Conservation (phyloP, 2,797 vertebrate genomes). For the Aythya fuligula region DNA sequence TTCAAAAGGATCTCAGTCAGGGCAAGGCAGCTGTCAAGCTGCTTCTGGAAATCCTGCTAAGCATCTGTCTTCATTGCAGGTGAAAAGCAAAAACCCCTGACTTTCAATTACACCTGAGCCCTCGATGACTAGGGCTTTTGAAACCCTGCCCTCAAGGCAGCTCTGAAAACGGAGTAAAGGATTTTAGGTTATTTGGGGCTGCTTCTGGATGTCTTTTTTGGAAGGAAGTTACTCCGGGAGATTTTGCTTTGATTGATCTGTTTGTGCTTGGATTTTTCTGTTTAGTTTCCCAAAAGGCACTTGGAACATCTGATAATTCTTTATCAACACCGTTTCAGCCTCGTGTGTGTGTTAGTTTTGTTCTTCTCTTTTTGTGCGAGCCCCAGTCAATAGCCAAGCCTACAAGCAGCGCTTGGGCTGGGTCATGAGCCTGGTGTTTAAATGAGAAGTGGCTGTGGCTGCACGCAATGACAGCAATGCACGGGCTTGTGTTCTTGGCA, state of each 20-base stretch:
- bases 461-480: not conserved
- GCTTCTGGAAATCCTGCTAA: conserved; percentile 15
- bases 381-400: not conserved
- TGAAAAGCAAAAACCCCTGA: conserved; percentile 14
- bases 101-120: conserved; percentile 23
- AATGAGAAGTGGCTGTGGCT: not conserved
- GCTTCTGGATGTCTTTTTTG: not conserved
- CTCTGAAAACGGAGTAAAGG: conserved; percentile 7
- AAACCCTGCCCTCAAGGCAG: not conserved
- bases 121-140: not conserved
- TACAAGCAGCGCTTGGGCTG: not conserved
- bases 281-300: not conserved
- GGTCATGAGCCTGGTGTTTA: not conserved
- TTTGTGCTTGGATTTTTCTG: not conserved
- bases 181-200: conserved; percentile 3
- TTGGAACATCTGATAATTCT: not conserved
- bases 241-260: conserved; percentile 1
- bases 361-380: not conserved
- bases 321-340: conserved; percentile 17
- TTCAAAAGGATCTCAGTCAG: not conserved
- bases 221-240: not conserved
- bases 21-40: not conserved
- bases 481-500: conserved; percentile 2
- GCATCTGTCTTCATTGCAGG: not conserved
- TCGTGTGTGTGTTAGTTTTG: not conserved